These are phyloP conservation scores for Mesoligia furuncula DNA, from an alignment of 2,888 invertebrate species.

Conservation along the genomic window DNA sequence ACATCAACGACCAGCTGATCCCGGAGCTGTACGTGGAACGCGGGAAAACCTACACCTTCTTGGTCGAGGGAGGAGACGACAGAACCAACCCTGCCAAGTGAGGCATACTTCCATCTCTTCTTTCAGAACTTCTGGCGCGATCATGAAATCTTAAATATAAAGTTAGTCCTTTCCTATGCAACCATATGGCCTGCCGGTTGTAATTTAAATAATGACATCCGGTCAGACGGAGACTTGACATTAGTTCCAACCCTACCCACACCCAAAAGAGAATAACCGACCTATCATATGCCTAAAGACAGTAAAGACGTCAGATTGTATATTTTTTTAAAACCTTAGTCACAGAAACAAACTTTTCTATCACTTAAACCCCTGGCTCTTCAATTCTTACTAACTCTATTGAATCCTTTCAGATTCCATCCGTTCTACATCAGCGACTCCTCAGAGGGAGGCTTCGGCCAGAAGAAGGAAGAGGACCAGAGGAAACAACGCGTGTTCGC, in stretches of 20 bases:
- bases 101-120: slow-evolving; percentile 32
- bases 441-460: slow-evolving; percentile 95
- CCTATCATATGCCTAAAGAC: not conserved
- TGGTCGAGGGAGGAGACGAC: slow-evolving; percentile 96
- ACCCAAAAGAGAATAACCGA: not conserved
- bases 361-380: not conserved
- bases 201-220: not conserved
- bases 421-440: slow-evolving; percentile 98
- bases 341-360: not conserved
- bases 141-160: not conserved
- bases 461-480: slow-evolving; percentile 93
- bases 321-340: not conserved
- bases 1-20: slow-evolving; percentile 96
- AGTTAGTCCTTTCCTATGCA: not conserved
- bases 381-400: not conserved
- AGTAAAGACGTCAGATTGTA: not conserved
- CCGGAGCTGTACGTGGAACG: slow-evolving; percentile 97
- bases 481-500: slow-evolving; percentile 94
- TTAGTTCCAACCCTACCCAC: not conserved
- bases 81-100: slow-evolving; percentile 94
- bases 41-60: slow-evolving; percentile 96
- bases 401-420: slow-evolving; percentile 91
- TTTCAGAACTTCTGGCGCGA: not conserved
- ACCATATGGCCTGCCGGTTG: not conserved
- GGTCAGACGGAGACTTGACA: not conserved